These are phyloP conservation scores for Escarpia spicata DNA, from an alignment of 2,888 invertebrate genomes.

Conservation along the genomic window DNA sequence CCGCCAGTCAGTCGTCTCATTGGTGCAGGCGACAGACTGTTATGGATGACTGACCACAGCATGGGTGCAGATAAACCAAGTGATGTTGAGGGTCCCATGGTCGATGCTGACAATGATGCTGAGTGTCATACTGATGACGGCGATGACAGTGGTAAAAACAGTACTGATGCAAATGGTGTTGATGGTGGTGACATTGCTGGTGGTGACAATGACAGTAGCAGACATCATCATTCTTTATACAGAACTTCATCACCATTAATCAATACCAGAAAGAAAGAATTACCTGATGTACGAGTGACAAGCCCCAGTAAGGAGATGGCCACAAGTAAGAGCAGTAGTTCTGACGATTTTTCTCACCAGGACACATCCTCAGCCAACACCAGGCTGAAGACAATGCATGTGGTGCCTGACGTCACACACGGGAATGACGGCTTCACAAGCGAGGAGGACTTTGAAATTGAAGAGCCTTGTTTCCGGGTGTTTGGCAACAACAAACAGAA, in stretches of 20 bases:
- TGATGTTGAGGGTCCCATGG: neutral
- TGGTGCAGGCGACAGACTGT: neutral
- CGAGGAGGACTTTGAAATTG: conserved; percentile 4
- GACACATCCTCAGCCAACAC: neutral
- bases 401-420: neutral
- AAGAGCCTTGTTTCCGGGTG: neutral
- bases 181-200: neutral
- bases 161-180: neutral
- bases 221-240: neutral
- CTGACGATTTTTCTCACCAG: neutral
- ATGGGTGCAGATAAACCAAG: neutral
- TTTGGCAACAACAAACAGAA: neutral
- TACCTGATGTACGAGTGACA: neutral
- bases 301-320: neutral
- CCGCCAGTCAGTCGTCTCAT: neutral
- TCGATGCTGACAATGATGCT: neutral
- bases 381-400: neutral
- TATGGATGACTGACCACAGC: neutral
- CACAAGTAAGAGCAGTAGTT: neutral
- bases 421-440: neutral
- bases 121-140: neutral
- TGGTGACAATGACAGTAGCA: neutral
- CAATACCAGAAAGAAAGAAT: neutral
- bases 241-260: neutral
- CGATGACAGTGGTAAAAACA: neutral